Base-by-base conservation (phyloP, 2,113 vertebrate species). In the Connochaetes taurinus region DNA sequence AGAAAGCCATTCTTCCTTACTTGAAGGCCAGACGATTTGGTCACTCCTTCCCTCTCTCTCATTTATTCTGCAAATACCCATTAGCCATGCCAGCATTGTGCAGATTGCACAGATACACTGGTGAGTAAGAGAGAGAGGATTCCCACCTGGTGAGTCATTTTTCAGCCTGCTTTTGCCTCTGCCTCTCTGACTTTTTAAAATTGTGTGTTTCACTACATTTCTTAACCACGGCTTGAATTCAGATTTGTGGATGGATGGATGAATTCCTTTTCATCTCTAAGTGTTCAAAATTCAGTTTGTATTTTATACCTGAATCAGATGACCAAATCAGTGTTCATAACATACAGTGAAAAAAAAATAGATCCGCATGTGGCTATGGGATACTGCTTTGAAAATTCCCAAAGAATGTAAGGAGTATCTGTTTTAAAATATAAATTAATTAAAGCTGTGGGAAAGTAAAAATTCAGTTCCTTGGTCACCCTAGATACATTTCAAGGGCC, bases 311-410 rank as follows among this genome's bases (percentile, higher is more conserved):
- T 31, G 53, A 27, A 91, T 29, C 36, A 91, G 27, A 78, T 80
- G 52, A 43, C 93, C 67, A 52, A 93, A 45, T 40, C 60, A 78
- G 60, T 82, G 31, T 91, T 87, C 33, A 43, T 50, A 94, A 76
- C 45, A 76, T 13, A 81, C 5, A 57, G 45, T 78, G 74, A 6
- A 78, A 67, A 89, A 55, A 80, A 80, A 57, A 7, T 13, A 91
- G 55, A 92, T 57, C 40, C 3, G 36, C 50, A 31, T 71, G 21
- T 82, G 31, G 23, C 47, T 53, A 33, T 52, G 33, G 25, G 21
- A 53, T 36, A 23, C n/a, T 60, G 83, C 23, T 87, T 45, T 33
- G 33, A 53, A 62, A 52, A 25, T 84, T 91, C 31, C 87, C 15
- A 76, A 2, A 25, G 36, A 27, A 23, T 67, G 50, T 31, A 76